These are phyloP conservation scores for Macrotrachela quadricornifera DNA, from an alignment of 1,140 invertebrate species.

Conservation along the genomic window DNA sequence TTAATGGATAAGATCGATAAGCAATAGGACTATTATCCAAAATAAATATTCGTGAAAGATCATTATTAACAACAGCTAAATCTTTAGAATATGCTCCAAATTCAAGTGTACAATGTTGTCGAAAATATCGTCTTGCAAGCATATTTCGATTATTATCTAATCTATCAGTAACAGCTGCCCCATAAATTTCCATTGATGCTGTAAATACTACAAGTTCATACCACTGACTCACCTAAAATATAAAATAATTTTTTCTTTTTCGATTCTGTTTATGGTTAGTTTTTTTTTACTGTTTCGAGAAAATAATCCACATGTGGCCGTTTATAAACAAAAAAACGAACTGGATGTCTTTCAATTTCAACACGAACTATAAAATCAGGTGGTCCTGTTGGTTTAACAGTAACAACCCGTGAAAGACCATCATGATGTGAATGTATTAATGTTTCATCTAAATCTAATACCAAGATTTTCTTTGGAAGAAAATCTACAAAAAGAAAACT, in stretches of 20 bases:
- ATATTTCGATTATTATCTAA: conserved; percentile 83
- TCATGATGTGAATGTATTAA: conserved; percentile 98
- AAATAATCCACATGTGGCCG: conserved; percentile 98
- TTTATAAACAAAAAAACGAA: conserved; percentile 97
- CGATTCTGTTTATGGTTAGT: too few species aligned
- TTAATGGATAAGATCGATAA: conserved; percentile 84
- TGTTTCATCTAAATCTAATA: conserved; percentile 94
- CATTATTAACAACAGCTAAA: conserved; percentile 75
- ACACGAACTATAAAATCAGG: conserved; percentile 92
- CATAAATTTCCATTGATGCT: conserved; percentile 99
- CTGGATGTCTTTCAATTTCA: conserved; percentile 91
- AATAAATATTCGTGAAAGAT: conserved; percentile 92
- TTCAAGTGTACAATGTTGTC: conserved; percentile 85
- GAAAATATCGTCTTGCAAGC: conserved; percentile 66
- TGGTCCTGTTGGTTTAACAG: conserved; percentile 79
- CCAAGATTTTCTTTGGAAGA: conserved; percentile 60
- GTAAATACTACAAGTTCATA: conserved; percentile 95
- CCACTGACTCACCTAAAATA: conserved; percentile 59
- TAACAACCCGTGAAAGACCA: conserved; percentile 68
- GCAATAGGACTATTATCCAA: conserved; percentile 96
- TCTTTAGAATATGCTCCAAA: conserved; percentile 95
- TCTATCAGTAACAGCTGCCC: conserved; percentile 90
- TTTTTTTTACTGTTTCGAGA: conserved; percentile 73
- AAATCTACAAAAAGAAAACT: too few species aligned
- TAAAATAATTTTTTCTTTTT: conserved; percentile 17